Percentiles rank a stretch among this genome's conserved stretches.
Evolutionary conservation across 2,113 vertebrate genomes (phyloP).

Genomic region (Promerops cafer): DNA sequence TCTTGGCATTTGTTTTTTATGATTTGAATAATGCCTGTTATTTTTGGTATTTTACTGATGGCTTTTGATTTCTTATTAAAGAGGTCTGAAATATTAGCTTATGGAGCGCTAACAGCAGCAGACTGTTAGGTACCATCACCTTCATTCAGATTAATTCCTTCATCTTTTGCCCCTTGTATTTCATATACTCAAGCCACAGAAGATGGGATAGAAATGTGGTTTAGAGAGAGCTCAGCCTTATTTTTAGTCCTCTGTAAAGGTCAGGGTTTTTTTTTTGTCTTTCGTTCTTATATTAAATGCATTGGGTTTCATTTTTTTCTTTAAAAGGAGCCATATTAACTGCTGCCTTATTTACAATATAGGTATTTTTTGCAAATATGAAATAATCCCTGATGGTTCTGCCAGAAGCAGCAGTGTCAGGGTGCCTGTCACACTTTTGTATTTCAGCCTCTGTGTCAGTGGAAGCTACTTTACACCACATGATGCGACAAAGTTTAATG

Average conservation of each 20-base stretch:
- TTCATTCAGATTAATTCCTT: neutral
- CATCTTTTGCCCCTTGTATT: neutral
- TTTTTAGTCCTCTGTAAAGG: neutral
- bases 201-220: neutral
- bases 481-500: neutral
- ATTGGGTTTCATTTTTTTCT: neutral
- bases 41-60: neutral
- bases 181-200: neutral
- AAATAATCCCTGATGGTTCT: neutral
- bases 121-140: neutral
- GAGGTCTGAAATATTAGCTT: neutral
- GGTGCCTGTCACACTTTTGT: neutral
- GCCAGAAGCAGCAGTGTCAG: neutral
- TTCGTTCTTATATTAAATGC: neutral
- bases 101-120: neutral
- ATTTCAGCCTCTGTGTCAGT: neutral
- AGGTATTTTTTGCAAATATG: neutral
- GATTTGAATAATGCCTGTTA: neutral
- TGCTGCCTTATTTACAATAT: neutral
- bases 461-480: neutral
- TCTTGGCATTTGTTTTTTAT: neutral
- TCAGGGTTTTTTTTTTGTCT: neutral
- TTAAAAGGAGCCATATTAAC: neutral
- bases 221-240: neutral
- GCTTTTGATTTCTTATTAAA: neutral